Base-by-base conservation (phyloP, 2,797 vertebrate species). In the Mustela erminea region DNA sequence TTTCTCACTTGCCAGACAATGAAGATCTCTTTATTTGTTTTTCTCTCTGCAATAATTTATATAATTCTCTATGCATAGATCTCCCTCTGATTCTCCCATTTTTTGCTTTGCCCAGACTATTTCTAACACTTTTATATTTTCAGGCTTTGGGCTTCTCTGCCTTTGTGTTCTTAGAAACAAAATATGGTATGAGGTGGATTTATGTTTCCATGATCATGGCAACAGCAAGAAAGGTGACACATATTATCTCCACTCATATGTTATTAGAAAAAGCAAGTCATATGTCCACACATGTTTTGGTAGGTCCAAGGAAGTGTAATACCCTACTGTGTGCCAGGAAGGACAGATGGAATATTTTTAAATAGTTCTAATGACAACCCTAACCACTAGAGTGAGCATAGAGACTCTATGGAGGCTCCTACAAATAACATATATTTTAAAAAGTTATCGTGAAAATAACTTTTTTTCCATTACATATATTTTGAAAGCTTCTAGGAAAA, bases 401-500 rank as follows among this genome's bases (percentile, higher is more conserved):
- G n/a, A 13, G 20, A 83, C 29, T 77, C 29, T 60, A 64, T 84
- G 35, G 46, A 87, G 41, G 4, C n/a, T 66, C 35, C 74, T 91
- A 49, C 0, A 52, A 83, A 60, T 84, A 75, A 18, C 21, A n/a
- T 32, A 27, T 41, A 46, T 93, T 85, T 60, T 27, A 46, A 74
- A 74, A 75, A 74, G 13, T 54, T 84, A 81, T 52, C 18, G 9
- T 86, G 70, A 88, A 87, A 90, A 81, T 35, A 88, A n/a, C 66
- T 27, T 29, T 82, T 83, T 62, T 87, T 38, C 14, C 5, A 27
- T 43, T 75, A 60, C 3, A 15, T 88, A 56, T 20, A 52, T 88
- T 95, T 95, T 95, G 46, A 87, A 60, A 49, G 10, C 23, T 80
- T 90, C 82, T 83, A 62, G 54, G 27, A 68, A 81, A 56, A 5